Evolutionary conservation across 2,113 vertebrate genomes (phyloP).

Genomic region (Chiloscyllium plagiosum): DNA sequence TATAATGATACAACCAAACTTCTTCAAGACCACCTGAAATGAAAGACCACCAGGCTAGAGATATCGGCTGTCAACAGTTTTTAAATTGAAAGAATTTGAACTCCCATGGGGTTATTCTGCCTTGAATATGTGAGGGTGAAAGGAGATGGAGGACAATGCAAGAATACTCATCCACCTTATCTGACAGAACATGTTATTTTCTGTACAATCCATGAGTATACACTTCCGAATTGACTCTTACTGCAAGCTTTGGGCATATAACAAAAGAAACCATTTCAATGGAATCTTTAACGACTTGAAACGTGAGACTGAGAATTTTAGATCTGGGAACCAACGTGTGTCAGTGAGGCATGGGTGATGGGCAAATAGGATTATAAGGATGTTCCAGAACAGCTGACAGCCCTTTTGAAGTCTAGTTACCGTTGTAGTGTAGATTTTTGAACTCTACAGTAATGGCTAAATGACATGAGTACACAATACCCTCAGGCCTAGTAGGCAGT

Average conservation of each 20-base stretch:
- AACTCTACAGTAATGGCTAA: neutral
- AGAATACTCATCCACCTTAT: neutral
- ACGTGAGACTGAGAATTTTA: no score
- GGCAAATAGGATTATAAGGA: neutral
- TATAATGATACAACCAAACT: neutral
- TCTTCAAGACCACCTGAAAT: neutral
- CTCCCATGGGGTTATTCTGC: neutral
- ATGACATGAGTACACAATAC: no score
- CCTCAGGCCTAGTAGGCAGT: no score
- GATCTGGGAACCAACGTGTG: no score
- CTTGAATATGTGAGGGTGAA: neutral
- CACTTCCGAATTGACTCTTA: neutral
- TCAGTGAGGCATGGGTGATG: no score
- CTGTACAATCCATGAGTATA: neutral
- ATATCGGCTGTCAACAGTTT: neutral
- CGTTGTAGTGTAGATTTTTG: neutral
- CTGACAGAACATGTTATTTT: neutral
- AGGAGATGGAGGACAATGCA: neutral
- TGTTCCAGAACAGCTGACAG: neutral
- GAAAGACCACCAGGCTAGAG: neutral
- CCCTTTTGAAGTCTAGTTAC: neutral
- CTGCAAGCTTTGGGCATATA: neutral
- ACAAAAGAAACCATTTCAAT: neutral
- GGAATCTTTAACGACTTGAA: neutral
- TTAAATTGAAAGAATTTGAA: conserved; percentile 23